Percentiles rank a stretch among this genome's conserved stretches.
Conservation (phyloP, 1,140 invertebrate species). For the Dolichoris vasculosae region DNA sequence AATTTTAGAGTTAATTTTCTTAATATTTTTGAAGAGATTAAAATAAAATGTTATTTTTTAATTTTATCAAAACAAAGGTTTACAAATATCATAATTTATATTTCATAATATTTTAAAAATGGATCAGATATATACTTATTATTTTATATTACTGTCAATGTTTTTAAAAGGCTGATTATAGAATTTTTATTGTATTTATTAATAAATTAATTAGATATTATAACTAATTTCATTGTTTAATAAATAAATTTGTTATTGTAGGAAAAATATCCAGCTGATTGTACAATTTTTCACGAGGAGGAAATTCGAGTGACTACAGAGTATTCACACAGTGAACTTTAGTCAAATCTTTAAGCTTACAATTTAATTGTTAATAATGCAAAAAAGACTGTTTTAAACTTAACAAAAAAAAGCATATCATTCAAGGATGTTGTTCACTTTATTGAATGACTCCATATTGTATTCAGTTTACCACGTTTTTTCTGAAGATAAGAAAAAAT, state of each 20-base stretch:
- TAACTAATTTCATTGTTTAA: neutral
- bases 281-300: slow-evolving; percentile 84
- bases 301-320: slow-evolving; percentile 87
- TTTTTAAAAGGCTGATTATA: neutral
- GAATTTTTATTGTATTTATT: no score
- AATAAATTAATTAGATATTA: no score
- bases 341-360: slow-evolving; percentile 53
- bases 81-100: no score
- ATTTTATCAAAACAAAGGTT: no score
- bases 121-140: neutral
- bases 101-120: no score
- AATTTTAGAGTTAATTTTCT: no score
- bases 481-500: slow-evolving; percentile 28
- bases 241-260: slow-evolving; percentile 67
- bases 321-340: slow-evolving; percentile 85
- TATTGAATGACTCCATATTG: neutral
- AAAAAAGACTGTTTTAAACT: slow-evolving; percentile 48
- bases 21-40: no score
- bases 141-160: neutral
- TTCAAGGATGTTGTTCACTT: neutral
- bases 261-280: slow-evolving; percentile 83
- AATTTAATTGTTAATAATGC: slow-evolving; percentile 48
- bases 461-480: slow-evolving; percentile 37
- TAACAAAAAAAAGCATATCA: slow-evolving; percentile 10
- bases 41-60: no score